These are phyloP conservation scores for Potamarius usumacintae DNA, from an alignment of 2,113 vertebrate species.

Conservation along the genomic window DNA sequence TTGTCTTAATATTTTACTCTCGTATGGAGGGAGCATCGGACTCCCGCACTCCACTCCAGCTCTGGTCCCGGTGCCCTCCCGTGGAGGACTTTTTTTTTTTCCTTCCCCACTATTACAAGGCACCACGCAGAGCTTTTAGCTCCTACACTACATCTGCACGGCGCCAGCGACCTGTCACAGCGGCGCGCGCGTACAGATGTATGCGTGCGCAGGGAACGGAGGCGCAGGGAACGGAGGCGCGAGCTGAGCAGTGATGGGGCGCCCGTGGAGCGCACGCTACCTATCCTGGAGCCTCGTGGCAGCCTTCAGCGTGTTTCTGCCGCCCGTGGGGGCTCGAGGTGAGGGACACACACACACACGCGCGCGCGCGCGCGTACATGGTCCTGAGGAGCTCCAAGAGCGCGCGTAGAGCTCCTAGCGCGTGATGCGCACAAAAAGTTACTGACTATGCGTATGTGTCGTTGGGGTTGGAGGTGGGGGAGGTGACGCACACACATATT, in stretches of 20 bases:
- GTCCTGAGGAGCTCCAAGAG: neutral
- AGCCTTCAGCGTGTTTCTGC: conserved; percentile 57
- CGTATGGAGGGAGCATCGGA: neutral
- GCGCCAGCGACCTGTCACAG: conserved; percentile 46
- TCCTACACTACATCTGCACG: neutral
- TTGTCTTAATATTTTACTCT: conserved; percentile 1
- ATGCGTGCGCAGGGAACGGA: conserved; percentile 52
- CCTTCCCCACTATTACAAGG: neutral
- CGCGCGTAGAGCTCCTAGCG: neutral
- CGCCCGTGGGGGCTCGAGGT: conserved; percentile 63
- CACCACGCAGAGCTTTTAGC: neutral
- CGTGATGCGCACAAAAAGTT: conserved; percentile 1
- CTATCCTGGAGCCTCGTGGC: conserved; percentile 63
- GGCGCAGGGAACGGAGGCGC: conserved; percentile 56
- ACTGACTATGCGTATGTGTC: neutral
- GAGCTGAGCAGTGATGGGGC: conserved; percentile 67
- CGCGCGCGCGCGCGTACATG: neutral
- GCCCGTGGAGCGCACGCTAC: conserved; percentile 63
- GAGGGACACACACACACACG: conserved; percentile 33
- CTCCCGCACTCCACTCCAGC: neutral
- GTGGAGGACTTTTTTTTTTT: neutral
- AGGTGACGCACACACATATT: no score
- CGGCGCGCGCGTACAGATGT: conserved; percentile 20
- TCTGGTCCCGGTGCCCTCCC: neutral
- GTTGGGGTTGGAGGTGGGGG: no score